Evolutionary conservation across 2,113 vertebrate genomes (phyloP).

Genomic region (Mungos mungo): DNA sequence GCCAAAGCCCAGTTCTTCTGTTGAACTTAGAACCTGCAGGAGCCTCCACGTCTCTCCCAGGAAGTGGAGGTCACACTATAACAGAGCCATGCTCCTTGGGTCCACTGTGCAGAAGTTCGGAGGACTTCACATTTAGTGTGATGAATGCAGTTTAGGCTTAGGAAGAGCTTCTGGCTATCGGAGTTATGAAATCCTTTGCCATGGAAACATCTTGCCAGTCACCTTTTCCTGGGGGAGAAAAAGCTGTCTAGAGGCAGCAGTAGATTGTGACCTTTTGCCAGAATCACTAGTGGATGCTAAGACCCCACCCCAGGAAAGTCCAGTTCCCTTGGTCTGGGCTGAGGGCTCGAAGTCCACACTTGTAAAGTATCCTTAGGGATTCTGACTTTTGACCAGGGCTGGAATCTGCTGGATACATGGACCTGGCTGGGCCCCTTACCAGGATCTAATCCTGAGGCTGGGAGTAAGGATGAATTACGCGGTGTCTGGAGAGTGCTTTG

Average conservation of each 20-base stretch:
- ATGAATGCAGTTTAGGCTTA: not conserved
- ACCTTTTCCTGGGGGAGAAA: not conserved
- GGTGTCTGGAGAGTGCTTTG: not conserved
- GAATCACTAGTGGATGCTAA: not conserved
- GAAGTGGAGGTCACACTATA: fast-evolving
- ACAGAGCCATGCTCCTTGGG: fast-evolving
- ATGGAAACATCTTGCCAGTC: not conserved
- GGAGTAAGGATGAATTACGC: not conserved
- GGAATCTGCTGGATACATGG: not conserved
- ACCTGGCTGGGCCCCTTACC: not conserved
- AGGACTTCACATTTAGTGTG: not conserved
- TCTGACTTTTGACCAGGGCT: not conserved
- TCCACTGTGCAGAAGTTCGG: not conserved
- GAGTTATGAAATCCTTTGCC: not conserved
- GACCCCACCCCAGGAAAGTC: not conserved
- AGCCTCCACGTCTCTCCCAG: not conserved
- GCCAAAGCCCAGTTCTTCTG: not conserved
- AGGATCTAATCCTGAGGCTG: not conserved
- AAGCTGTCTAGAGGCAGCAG: not conserved
- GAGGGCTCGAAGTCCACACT: not conserved
- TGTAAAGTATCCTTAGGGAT: not conserved
- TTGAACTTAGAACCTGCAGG: not conserved
- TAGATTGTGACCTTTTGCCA: not conserved
- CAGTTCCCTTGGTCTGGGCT: not conserved
- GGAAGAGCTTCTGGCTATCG: not conserved